Evolutionary conservation across 2,797 vertebrate species (phyloP), one percentile per base, ranked within the genome.

Genomic region (Cossypha heuglini): DNA sequence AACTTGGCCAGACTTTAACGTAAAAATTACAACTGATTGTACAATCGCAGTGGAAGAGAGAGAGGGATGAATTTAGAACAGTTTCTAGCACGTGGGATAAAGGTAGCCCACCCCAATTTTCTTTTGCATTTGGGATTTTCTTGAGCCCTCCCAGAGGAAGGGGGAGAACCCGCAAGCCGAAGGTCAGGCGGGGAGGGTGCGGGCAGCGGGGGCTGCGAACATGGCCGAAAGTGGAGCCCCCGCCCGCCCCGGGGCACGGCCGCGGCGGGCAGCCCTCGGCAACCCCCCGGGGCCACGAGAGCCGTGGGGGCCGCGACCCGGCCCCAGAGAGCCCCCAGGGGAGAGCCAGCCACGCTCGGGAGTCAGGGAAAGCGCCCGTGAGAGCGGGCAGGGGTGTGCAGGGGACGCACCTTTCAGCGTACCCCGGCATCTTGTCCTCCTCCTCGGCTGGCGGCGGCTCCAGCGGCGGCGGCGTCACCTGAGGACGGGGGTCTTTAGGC

Each of bases 401-500:
- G 31, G 37, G 55, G 59, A 90, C 79, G 80, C 83, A 93, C 94
- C 86, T 90, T 69, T 80, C 77, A 52, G 71, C 82, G 67, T 66
- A 21, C 35, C 58, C 40, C 43, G 49, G 76, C 59, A 93, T 78
- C 92, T 22, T 57, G 20, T 68, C n/a, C 31, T 85, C 25, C 52
- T 66, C 26, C 68, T 86, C 82, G 20, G 69, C 11, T 38, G 38
- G 58, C 79, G n/a, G 68, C 11, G 64, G 12, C 71, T 83, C 17
- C 75, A 9, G 52, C 52, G 8, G 86, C 86, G 33, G 68, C 35
- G 96, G 96, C 21, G 94, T 66, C 67, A 69, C 84, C 96, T 97
- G 98, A 46, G 98, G 97, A 38, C 97, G 96, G 40, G 98, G 97
- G 80, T 98, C 98, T 95, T 98, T 98, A 88, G 98, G 98, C 97